A percentile compares a stretch with the other conserved stretches of the same genome.
These are phyloP conservation scores for Phyllostomus discolor DNA, from an alignment of 2,113 vertebrate species.

Conservation along the genomic window DNA sequence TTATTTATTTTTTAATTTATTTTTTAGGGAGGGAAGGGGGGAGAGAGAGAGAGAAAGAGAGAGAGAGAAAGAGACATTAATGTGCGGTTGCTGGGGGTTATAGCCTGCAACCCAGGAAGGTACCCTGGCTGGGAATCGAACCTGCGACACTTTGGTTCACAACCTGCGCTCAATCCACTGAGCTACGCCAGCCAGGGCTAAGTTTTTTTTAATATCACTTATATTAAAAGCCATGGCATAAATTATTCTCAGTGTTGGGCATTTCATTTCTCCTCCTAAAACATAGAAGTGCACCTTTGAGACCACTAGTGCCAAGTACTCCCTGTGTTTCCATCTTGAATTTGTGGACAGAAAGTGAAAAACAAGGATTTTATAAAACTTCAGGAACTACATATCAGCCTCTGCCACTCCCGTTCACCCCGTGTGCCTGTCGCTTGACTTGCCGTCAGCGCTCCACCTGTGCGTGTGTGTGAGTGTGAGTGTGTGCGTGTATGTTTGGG, in stretches of 20 bases:
- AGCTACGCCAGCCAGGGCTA: too few species aligned
- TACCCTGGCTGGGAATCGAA: too few species aligned
- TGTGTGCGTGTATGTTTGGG: neutral
- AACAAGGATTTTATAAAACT: neutral
- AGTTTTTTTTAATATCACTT: neutral
- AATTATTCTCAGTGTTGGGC: neutral
- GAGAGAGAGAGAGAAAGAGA: too few species aligned
- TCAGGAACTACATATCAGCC: neutral
- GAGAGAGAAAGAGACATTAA: too few species aligned
- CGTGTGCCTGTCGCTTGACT: neutral
- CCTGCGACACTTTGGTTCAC: too few species aligned
- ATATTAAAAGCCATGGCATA: neutral
- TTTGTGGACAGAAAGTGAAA: neutral
- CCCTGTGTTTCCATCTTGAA: neutral
- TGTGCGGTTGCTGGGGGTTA: too few species aligned
- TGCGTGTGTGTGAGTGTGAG: neutral
- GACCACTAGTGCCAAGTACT: neutral
- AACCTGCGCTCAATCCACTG: too few species aligned
- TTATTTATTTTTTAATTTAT: too few species aligned
- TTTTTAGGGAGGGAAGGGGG: too few species aligned
- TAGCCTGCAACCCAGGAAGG: too few species aligned
- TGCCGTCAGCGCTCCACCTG: neutral
- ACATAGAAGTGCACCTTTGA: neutral
- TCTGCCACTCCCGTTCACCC: neutral
- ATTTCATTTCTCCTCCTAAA: neutral